Evolutionary conservation across 2,113 vertebrate species (phyloP).

Genomic region (Urocitellus parryii): DNA sequence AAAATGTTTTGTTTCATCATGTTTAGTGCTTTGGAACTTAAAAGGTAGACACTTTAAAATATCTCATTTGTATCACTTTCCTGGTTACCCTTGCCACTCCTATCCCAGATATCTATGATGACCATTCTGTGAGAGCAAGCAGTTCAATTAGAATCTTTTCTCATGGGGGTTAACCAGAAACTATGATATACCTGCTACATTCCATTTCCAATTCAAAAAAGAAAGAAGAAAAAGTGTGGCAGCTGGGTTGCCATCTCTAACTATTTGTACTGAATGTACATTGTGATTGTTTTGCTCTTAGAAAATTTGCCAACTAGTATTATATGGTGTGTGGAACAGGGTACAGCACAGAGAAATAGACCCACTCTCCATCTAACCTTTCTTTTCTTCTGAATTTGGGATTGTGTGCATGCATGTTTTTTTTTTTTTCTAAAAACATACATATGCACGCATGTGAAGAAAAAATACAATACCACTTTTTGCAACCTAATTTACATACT

Average conservation of each 20-base stretch:
- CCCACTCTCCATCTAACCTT: not conserved
- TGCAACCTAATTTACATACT: not conserved
- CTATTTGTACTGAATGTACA: not conserved
- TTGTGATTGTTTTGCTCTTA: constrained; percentile 30
- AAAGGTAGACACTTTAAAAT: constrained; percentile 46
- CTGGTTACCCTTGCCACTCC: not conserved
- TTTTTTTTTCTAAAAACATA: not conserved
- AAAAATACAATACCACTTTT: not conserved
- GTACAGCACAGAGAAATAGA: not conserved
- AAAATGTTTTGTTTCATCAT: not conserved
- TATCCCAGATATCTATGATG: not conserved
- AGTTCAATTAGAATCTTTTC: not conserved
- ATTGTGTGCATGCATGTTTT: not conserved
- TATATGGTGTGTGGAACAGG: not conserved
- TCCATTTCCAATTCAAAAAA: not conserved
- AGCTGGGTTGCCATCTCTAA: not conserved
- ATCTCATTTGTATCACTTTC: not conserved
- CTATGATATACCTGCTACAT: not conserved
- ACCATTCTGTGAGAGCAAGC: not conserved
- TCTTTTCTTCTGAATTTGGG: constrained; percentile 21
- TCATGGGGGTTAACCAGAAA: not conserved
- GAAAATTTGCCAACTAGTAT: not conserved
- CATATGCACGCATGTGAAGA: not conserved
- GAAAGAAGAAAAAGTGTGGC: not conserved
- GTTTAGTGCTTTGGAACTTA: constrained; percentile 8